A percentile compares a stretch with the other conserved stretches of the same genome.
Evolutionary conservation across 1,140 invertebrate genomes (phyloP).

Genomic region (Thaumetopoea pityocampa): DNA sequence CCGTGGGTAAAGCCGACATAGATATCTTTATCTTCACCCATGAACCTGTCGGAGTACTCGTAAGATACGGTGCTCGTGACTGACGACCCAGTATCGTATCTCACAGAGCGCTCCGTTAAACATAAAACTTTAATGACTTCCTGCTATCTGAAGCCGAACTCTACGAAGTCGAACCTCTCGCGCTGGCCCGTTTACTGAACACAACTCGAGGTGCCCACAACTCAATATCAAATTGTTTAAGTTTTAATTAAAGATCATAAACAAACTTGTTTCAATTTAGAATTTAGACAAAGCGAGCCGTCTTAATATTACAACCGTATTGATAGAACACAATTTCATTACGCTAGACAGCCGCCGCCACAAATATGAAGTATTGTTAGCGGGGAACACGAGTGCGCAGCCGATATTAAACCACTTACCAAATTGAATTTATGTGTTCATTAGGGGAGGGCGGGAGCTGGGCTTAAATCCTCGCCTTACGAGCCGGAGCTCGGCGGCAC

Average conservation of each 20-base stretch:
- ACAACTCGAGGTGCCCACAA: constrained; percentile 30
- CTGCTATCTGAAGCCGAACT: constrained; percentile 54
- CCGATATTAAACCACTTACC: constrained; percentile 1
- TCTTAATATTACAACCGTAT: constrained; percentile 3
- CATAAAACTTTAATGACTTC: constrained; percentile 65
- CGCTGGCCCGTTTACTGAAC: constrained; percentile 48
- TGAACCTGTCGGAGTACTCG: no score
- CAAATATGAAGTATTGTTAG: no score
- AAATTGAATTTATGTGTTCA: constrained; percentile 1
- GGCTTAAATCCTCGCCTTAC: no score
- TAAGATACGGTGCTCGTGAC: no score
- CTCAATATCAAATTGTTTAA: constrained; percentile 40
- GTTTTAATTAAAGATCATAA: constrained; percentile 41
- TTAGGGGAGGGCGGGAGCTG: no score
- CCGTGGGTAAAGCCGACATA: no score
- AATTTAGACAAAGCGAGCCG: constrained; percentile 22
- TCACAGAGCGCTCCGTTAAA: no score
- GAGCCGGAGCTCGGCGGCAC: no score
- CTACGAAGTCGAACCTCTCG: constrained; percentile 33
- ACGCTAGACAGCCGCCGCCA: no score
- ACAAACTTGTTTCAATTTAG: constrained; percentile 26
- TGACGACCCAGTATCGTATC: no score
- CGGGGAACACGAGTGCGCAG: no score
- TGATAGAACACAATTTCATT: not conserved
- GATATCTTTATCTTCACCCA: no score